Conservation (phyloP, 2,113 vertebrate species). For the Tachuris rubrigastra region DNA sequence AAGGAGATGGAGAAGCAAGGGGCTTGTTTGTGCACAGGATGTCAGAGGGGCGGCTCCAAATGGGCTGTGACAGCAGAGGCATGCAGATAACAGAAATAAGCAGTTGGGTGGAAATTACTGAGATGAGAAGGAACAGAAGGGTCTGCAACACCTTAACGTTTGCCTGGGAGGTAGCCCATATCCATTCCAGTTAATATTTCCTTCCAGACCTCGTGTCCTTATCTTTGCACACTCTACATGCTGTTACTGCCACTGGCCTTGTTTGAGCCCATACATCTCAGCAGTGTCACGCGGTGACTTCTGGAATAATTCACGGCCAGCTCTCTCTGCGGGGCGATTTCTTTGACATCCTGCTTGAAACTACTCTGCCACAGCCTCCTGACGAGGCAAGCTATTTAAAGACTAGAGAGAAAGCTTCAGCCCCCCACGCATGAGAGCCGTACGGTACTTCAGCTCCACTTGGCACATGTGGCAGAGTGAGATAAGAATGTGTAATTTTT, state of each 20-base stretch:
- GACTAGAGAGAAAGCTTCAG: background rate
- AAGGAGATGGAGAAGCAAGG: background rate
- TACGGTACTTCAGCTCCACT: background rate
- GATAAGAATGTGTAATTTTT: background rate
- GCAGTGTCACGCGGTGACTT: rapidly evolving
- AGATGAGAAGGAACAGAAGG: background rate
- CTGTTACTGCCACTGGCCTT: background rate
- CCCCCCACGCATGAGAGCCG: background rate
- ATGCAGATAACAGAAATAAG: background rate
- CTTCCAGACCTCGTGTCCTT: background rate
- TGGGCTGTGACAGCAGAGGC: background rate
- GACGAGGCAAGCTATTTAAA: background rate
- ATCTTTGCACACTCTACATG: rapidly evolving
- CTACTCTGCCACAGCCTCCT: background rate
- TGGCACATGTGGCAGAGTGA: background rate
- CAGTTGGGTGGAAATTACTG: background rate
- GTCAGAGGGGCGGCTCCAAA: background rate
- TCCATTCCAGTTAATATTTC: background rate
- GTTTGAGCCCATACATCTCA: background rate
- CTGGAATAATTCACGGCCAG: background rate
- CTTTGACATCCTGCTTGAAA: background rate
- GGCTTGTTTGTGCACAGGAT: background rate
- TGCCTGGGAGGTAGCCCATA: background rate
- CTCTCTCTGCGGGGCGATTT: background rate
- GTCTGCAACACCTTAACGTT: background rate